Evolutionary conservation across 2,113 vertebrate genomes (phyloP), one percentile per base, ranked within the genome.

Genomic region (Muntiacus reevesi): DNA sequence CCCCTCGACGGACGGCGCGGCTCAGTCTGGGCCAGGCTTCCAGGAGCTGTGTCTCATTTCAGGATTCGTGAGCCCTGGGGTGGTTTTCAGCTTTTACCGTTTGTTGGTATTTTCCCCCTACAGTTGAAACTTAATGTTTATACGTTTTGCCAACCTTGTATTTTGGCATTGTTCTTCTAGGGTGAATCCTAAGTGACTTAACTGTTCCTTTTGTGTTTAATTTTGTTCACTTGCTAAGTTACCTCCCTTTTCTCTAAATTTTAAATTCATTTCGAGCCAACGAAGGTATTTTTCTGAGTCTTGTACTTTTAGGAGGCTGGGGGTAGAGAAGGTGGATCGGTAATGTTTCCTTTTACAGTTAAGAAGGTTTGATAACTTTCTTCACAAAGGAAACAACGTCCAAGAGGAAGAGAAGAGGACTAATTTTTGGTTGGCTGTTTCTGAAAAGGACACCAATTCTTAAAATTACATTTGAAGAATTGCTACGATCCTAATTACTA

Each of bases 401-500:
- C n/a, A 71, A 45, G 36, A 83, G 36, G 50, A 59, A 86, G 43
- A 71, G 21, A 85, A 81, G 52, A 64, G 50, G 50, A 36, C 40
- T 64, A 5, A 16, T 5, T 89, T 91, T 54, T 45, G 67, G 15
- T 91, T 85, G 55, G 50, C 62, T 74, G 0, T 60, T 85, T 43
- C 33, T 57, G 27, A 30, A 94, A 97, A 87, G 55, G 25, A 76
- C 33, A 50, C n/a, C 36, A 36, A 9, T 89, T 89, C 78, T 97
- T 76, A 67, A 57, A 21, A 17, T 28, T 40, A 7, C 54, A 11
- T 33, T 76, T 78, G n/a, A 78, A 91, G 45, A 91, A 45, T 79
- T 45, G 21, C 21, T 64, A 15, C 19, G 54, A 64, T 79, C 10
- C 27, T 28, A 55, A 67, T 89, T 89, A 25, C 23, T 21, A 28